Base-by-base conservation (phyloP, 2,113 vertebrate genomes). In the Halichoeres trimaculatus region DNA sequence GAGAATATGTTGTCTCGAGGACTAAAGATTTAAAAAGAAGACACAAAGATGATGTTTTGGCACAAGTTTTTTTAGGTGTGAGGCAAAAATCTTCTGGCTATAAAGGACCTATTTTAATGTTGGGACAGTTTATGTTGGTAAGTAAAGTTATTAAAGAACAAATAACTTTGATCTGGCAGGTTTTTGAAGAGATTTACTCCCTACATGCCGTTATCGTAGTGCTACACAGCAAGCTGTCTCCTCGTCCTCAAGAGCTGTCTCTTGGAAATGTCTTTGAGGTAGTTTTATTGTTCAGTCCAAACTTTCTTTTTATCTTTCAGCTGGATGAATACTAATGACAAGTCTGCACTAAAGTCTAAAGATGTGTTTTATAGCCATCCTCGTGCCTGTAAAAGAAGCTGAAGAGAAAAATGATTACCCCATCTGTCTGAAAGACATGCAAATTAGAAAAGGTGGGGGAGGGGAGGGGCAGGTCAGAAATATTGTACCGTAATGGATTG, bases 281-380 rank as follows among this genome's bases (percentile, higher is more conserved):
- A 22, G 65, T 78, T 86, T 86, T 85, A 85, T 76, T 79, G 76
- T 81, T 65, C 65, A 71, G 50, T 66, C 78, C 52, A 81, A 88
- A 85, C 60, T 83, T 78, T 52, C 30, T 74, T 78, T 76, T 56
- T 76, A 48, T 87, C 76, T 87, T 78, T 86, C 58, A 70, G 74
- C 51, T 38, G 52, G 74, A 87, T 88, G 85, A 88, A 81, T 88
- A 78, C 74, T 83, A 83, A 89, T 88, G 79, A 80, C 38, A 69
- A 74, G 68, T 84, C 76, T 76, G 70, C 71, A 74, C 55, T 70
- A 77, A 20, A 72, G 59, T 66, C 47, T 68, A 40, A 30, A 45
- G 62, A 72, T 64, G 77, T 77, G 63, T 78, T 87, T 90, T 85
- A 85, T 62, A 70, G 40, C 72, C 60, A 66, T 67, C 61, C 51